Evolutionary conservation across 2,113 vertebrate genomes (phyloP), one percentile per base, ranked within the genome.

Genomic region (Spilogale gracilis): DNA sequence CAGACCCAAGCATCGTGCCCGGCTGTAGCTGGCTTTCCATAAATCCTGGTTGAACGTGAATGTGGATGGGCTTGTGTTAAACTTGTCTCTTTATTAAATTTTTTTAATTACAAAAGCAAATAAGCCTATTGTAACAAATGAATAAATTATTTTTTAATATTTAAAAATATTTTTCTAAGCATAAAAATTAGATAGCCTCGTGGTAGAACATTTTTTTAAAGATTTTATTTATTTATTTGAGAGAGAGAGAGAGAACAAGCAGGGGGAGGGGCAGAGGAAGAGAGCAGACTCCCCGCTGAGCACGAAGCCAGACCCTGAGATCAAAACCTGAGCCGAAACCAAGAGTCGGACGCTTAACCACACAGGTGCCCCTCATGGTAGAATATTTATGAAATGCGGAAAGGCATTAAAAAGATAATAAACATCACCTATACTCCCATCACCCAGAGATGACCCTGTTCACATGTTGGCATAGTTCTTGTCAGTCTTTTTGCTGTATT

Each of bases 121-220:
- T 27, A 32, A 74, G 43, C 71, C 95, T 63, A 56, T 96, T 94
- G 52, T 87, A 90, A 97, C 88, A 97, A 96, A 97, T 79, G 76
- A 93, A 92, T 91, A 54, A 38, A 96, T 97, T 96, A 94, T 89
- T 96, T 97, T 96, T 82, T 45, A 98, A 93, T 93, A 95, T 90
- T 97, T 89, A 32, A 48, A 97, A 96, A 96, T 81, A 94, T 84
- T 96, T 95, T 95, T 96, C 91, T 96, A 85, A 97, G 96, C 91
- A 96, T 48, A 92, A 88, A 94, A 97, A 91, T 96, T 92, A 88
- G 94, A 92, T 92, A n/a, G 23, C 60, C 52, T 95, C 69, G 9
- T 48, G 78, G 79, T 45, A 71, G 87, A 90, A 86, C 61, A 73
- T 82, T 86, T 73, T 69, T 69, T 69, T 20, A 18, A 61, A 38